These are phyloP conservation scores for Salvelinus sp. DNA, from an alignment of 2,113 vertebrate genomes.

Conservation along the genomic window DNA sequence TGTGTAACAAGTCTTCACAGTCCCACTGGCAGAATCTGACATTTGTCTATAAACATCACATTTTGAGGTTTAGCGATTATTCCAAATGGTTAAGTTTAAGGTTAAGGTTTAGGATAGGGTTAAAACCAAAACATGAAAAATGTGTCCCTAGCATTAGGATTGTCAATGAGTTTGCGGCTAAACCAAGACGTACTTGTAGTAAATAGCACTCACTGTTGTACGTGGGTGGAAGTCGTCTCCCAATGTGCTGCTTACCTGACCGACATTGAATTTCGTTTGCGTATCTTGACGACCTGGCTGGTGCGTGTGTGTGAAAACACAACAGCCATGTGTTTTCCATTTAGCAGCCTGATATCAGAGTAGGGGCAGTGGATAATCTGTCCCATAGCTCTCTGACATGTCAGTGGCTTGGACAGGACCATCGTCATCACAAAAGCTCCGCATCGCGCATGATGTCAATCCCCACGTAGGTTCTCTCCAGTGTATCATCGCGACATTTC, in stretches of 20 bases:
- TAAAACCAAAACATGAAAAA: too few species aligned
- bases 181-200: too few species aligned
- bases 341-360: slow-evolving; percentile 68
- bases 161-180: too few species aligned
- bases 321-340: slow-evolving; percentile 69
- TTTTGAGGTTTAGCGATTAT: too few species aligned
- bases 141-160: too few species aligned
- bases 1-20: not conserved
- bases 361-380: slow-evolving; percentile 51
- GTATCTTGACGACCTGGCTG: not conserved
- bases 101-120: too few species aligned
- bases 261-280: too few species aligned
- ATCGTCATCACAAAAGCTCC: slow-evolving; percentile 45
- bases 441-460: slow-evolving; percentile 35
- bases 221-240: slow-evolving; percentile 51
- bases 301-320: not conserved
- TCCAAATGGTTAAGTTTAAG: too few species aligned
- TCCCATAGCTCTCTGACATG: slow-evolving; percentile 59
- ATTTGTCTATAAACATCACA: too few species aligned
- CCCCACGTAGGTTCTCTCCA: not conserved
- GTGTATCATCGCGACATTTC: not conserved
- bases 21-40: too few species aligned
- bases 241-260: slow-evolving; percentile 11
- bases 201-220: too few species aligned
- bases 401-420: slow-evolving; percentile 65